These are phyloP conservation scores for Glaucopsyche alexis DNA, from an alignment of 2,888 invertebrate species.

Conservation along the genomic window DNA sequence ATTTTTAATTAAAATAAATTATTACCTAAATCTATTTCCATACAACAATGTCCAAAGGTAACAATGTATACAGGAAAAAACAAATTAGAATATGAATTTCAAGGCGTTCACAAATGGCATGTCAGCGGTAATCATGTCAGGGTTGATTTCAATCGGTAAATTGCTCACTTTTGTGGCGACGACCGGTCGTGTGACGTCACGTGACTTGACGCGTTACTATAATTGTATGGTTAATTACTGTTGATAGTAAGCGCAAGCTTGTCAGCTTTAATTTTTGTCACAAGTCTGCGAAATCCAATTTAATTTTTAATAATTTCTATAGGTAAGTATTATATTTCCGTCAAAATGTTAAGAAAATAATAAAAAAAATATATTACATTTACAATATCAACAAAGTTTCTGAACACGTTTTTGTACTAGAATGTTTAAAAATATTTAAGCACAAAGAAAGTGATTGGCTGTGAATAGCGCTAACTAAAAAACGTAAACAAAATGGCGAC, in stretches of 20 bases:
- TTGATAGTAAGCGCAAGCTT: not conserved
- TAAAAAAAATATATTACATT: too few relatives aligned
- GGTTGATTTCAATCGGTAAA: slow-evolving; percentile 72
- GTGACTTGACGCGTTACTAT: slow-evolving; percentile 34
- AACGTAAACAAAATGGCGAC: too few relatives aligned
- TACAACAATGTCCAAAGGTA: not conserved
- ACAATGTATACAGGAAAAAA: slow-evolving; percentile 29
- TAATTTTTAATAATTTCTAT: too few relatives aligned
- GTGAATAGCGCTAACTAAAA: too few relatives aligned
- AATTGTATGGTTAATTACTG: not conserved
- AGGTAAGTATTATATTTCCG: too few relatives aligned
- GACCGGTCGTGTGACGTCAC: slow-evolving; percentile 50
- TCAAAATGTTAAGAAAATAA: too few relatives aligned
- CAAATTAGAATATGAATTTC: slow-evolving; percentile 65
- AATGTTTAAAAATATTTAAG: too few relatives aligned
- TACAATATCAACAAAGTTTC: too few relatives aligned
- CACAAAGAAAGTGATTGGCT: too few relatives aligned
- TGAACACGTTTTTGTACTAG: too few relatives aligned
- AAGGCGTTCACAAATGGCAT: slow-evolving; percentile 53
- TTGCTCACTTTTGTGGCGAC: slow-evolving; percentile 70
- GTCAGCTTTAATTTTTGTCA: not conserved
- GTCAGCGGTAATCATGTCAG: slow-evolving; percentile 71
- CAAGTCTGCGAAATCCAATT: not conserved
- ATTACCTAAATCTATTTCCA: not conserved
- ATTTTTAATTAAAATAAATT: not conserved